Evolutionary conservation across 23 tunicate genomes (phyloP).

Genomic region (Halocynthia roretzi): DNA sequence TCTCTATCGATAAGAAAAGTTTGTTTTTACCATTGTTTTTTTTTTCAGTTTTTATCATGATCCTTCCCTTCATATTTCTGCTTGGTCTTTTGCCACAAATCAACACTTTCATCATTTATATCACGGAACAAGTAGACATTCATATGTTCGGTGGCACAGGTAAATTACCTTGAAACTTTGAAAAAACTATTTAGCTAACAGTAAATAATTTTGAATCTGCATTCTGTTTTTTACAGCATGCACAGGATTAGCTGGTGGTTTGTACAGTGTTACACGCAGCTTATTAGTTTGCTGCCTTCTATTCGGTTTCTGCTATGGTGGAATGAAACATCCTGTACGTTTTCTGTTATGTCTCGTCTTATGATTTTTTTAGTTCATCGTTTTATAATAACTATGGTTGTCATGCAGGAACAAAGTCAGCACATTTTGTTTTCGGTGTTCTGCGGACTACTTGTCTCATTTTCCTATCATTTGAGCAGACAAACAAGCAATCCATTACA

Average conservation of each 20-base stretch:
- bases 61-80: constrained; percentile 52
- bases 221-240: constrained; percentile 33
- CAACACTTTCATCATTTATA: constrained; percentile 58
- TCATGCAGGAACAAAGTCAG: constrained; percentile 59
- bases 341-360: background rate
- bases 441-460: constrained; percentile 64
- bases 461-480: constrained; percentile 78
- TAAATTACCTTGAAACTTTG: background rate
- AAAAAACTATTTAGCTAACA: background rate
- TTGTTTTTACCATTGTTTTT: too few species aligned
- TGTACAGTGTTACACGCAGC: constrained; percentile 36
- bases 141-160: constrained; percentile 88
- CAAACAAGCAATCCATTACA: constrained; percentile 61
- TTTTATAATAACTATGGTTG: background rate
- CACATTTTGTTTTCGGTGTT: constrained; percentile 76
- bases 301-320: constrained; percentile 63
- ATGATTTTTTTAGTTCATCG: background rate
- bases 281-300: constrained; percentile 6
- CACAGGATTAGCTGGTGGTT: constrained; percentile 35
- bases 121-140: constrained; percentile 65
- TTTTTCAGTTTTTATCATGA: constrained; percentile 61
- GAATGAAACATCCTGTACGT: constrained; percentile 28
- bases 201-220: background rate
- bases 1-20: too few species aligned
- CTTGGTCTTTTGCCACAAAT: constrained; percentile 83